Conservation (phyloP, 2,113 vertebrate species). For the Larimichthys polyactis region DNA sequence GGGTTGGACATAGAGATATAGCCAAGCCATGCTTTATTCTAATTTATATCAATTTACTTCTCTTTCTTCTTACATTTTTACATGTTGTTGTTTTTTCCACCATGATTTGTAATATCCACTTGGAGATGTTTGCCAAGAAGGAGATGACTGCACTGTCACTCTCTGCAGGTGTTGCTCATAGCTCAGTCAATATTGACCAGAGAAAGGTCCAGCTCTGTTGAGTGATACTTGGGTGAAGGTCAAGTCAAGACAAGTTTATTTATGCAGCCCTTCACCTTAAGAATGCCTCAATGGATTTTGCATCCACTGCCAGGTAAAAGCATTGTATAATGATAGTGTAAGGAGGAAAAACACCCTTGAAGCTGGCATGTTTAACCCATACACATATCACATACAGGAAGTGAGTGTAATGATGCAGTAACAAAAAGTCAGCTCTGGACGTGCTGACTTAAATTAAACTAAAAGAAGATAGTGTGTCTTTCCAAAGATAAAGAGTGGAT, state of each 20-base stretch:
- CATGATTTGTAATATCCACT: neutral
- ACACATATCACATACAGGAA: constrained; percentile 13
- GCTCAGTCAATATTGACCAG: neutral
- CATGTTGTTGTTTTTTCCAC: neutral
- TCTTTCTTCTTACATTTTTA: neutral
- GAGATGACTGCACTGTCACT: neutral
- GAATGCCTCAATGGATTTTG: neutral
- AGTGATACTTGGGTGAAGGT: neutral
- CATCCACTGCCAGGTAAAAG: neutral
- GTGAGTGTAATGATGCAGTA: neutral
- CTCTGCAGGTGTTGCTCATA: neutral
- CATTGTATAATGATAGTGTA: neutral
- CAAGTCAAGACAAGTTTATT: neutral
- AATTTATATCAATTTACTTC: neutral
- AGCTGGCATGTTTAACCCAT: constrained; percentile 6
- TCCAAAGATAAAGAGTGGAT: constrained; percentile 9
- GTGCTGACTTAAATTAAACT: constrained; percentile 16
- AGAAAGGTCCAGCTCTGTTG: neutral
- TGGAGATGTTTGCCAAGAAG: neutral
- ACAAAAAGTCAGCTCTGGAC: neutral
- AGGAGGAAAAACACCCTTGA: neutral
- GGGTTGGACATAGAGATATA: neutral
- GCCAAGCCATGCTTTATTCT: neutral
- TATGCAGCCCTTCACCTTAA: neutral
- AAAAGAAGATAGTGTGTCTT: neutral